Percentiles rank a stretch among this genome's conserved stretches.
These are phyloP conservation scores for Glaucomys volans DNA, from an alignment of 2,113 vertebrate species.

Conservation along the genomic window DNA sequence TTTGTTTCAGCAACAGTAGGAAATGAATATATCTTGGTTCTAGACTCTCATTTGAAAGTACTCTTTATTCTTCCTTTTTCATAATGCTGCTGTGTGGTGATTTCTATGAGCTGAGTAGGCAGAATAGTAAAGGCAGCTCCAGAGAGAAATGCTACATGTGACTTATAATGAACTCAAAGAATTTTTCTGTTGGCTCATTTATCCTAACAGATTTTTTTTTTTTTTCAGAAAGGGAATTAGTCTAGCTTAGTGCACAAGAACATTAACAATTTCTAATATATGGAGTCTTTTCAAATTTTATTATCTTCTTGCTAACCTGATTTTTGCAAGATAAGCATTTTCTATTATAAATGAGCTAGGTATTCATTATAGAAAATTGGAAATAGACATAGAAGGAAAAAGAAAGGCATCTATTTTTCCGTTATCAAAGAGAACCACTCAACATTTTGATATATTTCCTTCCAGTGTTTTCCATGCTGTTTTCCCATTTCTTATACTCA, in stretches of 20 bases:
- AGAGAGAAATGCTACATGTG: neutral
- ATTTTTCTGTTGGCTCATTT: conserved; percentile 55
- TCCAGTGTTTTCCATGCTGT: neutral
- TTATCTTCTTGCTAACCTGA: conserved; percentile 59
- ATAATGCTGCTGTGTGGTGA: neutral
- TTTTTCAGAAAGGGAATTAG: conserved; percentile 49
- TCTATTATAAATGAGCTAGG: conserved; percentile 72
- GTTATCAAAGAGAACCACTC: conserved; percentile 50
- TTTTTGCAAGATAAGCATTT: conserved; percentile 71
- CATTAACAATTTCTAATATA: conserved; percentile 65
- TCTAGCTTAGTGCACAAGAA: conserved; percentile 56
- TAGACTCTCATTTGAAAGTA: neutral
- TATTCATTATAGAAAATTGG: conserved; percentile 62
- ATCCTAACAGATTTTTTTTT: conserved; percentile 54
- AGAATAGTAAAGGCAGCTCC: neutral
- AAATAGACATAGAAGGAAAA: conserved; percentile 33
- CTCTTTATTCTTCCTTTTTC: neutral
- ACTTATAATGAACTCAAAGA: conserved; percentile 53
- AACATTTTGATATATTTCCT: conserved; percentile 2
- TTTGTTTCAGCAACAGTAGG: neutral
- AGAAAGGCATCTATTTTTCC: conserved; percentile 38
- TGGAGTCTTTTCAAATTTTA: conserved; percentile 65
- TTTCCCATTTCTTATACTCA: conserved; percentile 20
- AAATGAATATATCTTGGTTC: neutral
- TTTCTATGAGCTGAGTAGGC: neutral